A percentile compares a stretch with the other conserved stretches of the same genome.
Evolutionary conservation across 1,140 invertebrate species (phyloP).

Genomic region (Bombus fervidus): DNA sequence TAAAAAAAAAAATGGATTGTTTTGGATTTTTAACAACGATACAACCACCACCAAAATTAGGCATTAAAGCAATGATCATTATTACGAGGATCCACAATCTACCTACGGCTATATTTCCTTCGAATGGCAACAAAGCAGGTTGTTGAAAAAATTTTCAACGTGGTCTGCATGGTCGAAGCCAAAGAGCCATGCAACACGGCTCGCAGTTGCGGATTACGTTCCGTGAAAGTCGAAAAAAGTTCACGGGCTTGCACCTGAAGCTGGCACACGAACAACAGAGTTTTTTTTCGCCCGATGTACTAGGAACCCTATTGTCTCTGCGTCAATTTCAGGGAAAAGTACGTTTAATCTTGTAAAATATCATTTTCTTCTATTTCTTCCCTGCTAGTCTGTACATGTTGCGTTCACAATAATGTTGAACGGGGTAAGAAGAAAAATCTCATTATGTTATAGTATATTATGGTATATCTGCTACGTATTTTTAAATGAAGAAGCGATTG

Average conservation of each 20-base stretch:
- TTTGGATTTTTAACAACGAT: neutral
- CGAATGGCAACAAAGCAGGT: neutral
- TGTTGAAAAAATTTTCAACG: neutral
- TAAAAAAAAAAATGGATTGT: neutral
- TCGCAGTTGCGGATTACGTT: constrained; percentile 55
- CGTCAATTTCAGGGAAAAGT: constrained; percentile 61
- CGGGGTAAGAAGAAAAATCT: neutral
- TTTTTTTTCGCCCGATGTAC: constrained; percentile 38
- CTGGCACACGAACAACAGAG: constrained; percentile 61
- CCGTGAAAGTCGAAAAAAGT: constrained; percentile 52
- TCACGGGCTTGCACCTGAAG: constrained; percentile 54
- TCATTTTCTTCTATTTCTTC: constrained; percentile 38
- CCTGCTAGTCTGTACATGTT: neutral
- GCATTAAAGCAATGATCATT: neutral
- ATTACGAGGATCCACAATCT: neutral
- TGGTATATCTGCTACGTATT: neutral
- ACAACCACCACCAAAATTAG: neutral
- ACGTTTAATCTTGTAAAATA: constrained; percentile 40
- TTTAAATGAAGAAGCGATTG: neutral
- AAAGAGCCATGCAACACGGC: constrained; percentile 39
- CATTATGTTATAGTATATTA: neutral
- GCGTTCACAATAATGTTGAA: neutral
- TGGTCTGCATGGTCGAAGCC: neutral
- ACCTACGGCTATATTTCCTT: neutral
- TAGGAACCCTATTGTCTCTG: constrained; percentile 53